Evolutionary conservation across 64 coral and sea anemone genomes (phyloP).

Genomic region (Montipora sp.): DNA sequence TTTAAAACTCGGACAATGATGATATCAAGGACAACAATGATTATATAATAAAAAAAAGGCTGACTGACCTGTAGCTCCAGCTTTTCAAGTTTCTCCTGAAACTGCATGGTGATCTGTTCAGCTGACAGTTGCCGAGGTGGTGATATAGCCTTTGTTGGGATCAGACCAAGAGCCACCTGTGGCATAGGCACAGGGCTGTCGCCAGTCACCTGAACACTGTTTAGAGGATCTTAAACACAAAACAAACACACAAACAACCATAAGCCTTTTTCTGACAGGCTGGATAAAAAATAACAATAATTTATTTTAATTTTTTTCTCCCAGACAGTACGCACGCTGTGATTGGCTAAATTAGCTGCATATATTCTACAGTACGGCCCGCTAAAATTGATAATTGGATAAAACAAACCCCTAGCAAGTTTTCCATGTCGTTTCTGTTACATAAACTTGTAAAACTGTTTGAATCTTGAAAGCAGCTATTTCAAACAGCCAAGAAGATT

Average conservation of each 20-base stretch:
- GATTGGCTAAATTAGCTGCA: too few species aligned
- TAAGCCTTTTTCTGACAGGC: background rate
- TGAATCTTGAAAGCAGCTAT: too few species aligned
- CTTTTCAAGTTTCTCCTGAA: slow-evolving; percentile 81
- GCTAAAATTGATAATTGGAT: too few species aligned
- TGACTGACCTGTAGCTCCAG: slow-evolving; percentile 63
- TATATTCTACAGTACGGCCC: too few species aligned
- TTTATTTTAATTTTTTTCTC: too few species aligned
- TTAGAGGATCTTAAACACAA: slow-evolving; percentile 17
- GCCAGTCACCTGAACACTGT: slow-evolving; percentile 27
- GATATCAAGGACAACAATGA: background rate
- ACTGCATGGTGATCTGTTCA: slow-evolving; percentile 58
- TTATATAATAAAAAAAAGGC: background rate
- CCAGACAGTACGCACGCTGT: too few species aligned
- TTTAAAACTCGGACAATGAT: background rate
- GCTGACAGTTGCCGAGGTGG: background rate
- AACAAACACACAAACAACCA: background rate
- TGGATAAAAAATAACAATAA: too few species aligned
- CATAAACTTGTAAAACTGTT: too few species aligned
- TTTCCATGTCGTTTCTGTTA: too few species aligned
- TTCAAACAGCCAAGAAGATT: too few species aligned
- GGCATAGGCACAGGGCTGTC: slow-evolving; percentile 38
- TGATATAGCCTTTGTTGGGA: slow-evolving; percentile 54
- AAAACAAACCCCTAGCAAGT: too few species aligned
- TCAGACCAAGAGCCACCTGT: slow-evolving; percentile 75